Conservation (phyloP, 2,888 invertebrate species). For the Embidobia sp. region DNA sequence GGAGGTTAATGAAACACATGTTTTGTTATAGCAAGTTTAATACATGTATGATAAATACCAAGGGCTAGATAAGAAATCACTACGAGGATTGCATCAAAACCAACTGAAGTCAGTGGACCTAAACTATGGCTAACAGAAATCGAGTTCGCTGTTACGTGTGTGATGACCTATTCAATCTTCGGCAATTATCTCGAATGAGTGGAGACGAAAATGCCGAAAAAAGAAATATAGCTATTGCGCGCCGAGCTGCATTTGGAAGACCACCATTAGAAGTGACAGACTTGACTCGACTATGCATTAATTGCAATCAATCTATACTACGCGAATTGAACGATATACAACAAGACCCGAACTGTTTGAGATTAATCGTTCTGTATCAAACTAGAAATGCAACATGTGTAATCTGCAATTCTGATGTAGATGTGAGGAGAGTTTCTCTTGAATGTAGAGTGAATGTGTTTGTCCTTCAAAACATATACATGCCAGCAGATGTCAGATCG, state of each 20-base stretch:
- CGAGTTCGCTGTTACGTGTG: no score
- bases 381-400: constrained; percentile 30
- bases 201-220: no score
- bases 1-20: no score
- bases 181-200: no score
- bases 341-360: constrained; percentile 40
- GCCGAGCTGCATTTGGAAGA: constrained; percentile 1
- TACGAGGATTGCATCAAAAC: no score
- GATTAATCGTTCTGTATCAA: constrained; percentile 52
- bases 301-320: constrained; percentile 52
- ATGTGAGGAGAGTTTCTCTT: constrained; percentile 23
- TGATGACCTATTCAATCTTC: no score
- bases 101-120: no score
- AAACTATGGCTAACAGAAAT: no score
- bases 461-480: constrained; percentile 29
- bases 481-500: constrained; percentile 29
- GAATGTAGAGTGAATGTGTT: constrained; percentile 38
- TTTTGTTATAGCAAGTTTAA: no score
- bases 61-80: no score
- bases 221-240: constrained; percentile 14
- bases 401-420: constrained; percentile 26
- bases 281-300: constrained; percentile 47
- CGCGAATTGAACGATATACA: constrained; percentile 42
- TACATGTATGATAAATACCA: no score
- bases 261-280: constrained; percentile 21